Base-by-base conservation (phyloP, 2,797 vertebrate genomes). In the Pempheris klunzingeri region DNA sequence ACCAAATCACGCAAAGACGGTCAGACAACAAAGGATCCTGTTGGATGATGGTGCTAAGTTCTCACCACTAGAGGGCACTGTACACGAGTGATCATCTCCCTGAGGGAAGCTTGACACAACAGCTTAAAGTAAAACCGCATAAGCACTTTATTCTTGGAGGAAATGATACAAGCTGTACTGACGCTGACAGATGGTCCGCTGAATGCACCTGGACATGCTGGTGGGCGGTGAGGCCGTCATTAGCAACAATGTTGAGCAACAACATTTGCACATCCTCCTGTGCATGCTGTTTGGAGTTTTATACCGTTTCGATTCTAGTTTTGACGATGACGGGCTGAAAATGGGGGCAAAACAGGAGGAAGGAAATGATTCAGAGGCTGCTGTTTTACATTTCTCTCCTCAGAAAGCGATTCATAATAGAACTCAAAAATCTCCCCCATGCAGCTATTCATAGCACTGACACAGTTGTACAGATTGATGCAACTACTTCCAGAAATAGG, bases 1-100 rank as follows among this genome's bases (percentile, higher is more conserved):
- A 15, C 34, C 44, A 63, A 32, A 32, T 11, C 14, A n/a, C n/a
- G 5, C 28, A 22, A 11, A 36, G 32, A 22, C 24, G 39, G 4
- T 54, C 14, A 43, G 64, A 43, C 28, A 28, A 50, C 12, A 32
- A 41, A 30, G 22, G 14, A n/a, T 17, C 12, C 14, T 12, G 4
- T 20, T 50, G 18, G 11, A 49, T 13, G 1, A 57, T 30, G n/a
- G 0, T 4, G n/a, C 13, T 53, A 41, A 5, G 43, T 14, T 28
- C 26, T 32, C 2, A 64, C 69, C 80, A 73, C 69, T 47, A 73
- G 74, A 59, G 69, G 58, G 74, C 62, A 46, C 7, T 50, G 47
- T 50, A 17, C 5, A 28, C 4, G 7, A 10, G 10, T 4, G 50
- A 20, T 7, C 15, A 4, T 28, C 13, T 73, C 22, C 60, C 17